Conservation (phyloP, 2,113 vertebrate genomes). For the Lepus europaeus region DNA sequence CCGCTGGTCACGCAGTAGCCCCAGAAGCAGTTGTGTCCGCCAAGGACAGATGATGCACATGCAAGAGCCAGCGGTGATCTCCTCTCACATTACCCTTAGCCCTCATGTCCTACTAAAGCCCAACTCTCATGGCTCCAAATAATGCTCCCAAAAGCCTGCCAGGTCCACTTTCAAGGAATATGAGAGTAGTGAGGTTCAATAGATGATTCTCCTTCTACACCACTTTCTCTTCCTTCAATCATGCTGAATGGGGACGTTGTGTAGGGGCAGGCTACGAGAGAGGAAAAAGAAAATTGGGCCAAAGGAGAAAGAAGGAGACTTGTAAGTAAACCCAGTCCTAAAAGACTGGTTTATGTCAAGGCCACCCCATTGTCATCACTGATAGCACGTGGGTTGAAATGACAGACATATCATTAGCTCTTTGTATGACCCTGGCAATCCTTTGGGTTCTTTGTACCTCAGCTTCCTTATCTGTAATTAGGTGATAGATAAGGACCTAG, state of each 20-base stretch:
- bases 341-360: background rate
- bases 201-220: background rate
- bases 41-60: no score
- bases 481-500: background rate
- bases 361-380: no score
- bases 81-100: rapidly evolving
- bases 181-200: background rate
- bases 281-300: background rate
- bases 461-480: background rate
- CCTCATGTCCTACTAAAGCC: background rate
- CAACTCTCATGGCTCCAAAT: background rate
- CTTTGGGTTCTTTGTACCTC: background rate
- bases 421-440: background rate
- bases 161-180: background rate
- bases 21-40: background rate
- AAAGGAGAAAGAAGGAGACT: background rate
- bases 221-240: background rate
- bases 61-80: background rate
- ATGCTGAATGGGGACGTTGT: background rate
- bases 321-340: background rate
- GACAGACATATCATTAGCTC: background rate
- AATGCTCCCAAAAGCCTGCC: background rate
- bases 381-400: background rate
- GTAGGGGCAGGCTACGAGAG: rapidly evolving
- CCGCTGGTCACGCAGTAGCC: background rate